Base-by-base conservation (phyloP, 2,113 vertebrate genomes). In the Syngnathus typhle region DNA sequence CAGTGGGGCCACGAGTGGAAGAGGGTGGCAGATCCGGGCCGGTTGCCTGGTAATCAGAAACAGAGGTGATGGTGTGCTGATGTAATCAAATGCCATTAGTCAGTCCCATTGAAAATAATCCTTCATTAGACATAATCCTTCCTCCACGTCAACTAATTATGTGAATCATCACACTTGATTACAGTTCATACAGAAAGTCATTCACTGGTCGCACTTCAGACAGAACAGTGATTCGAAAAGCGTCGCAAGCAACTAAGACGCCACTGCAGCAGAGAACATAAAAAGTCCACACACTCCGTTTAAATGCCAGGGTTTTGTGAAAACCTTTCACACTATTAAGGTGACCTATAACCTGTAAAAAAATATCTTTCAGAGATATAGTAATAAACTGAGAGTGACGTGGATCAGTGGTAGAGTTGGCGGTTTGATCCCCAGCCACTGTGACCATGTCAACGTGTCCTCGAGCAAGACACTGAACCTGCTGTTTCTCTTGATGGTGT, bases 31-130 rank as follows among this genome's bases (percentile, higher is more conserved):
- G 60, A 76, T 76, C 36, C 46, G 41, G 60, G 71, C 66, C 73
- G 60, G 62, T 70, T 82, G 51, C 52, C 54, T 77, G 67, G 37
- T 70, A 62, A 71, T 69, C 64, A 82, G 39, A 64, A 68, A 71
- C 44, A 36, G 41, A 65, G 38, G 27, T 32, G 49, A 36, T 44
- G 39, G 0, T 23, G 73, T n/a, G 27, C 27, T 32, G 13, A 72
- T 44, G 52, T 47, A 37, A 69, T 56, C 51, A 77, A 54, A 72
- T 63, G 15, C 44, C 16, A 64, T 47, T 39, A 69, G 32, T 13
- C 67, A 49, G 58, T 74, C 12, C 11, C 49, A 37, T 69, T 71
- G 19, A 65, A 71, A 77, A 66, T 61, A 72, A 76, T 69, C 69
- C 55, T 51, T 71, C 60, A 68, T 72, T 64, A 49, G 12, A 16